Conservation (phyloP, 1,140 invertebrate genomes). For the Phenacoccus solenopsis region DNA sequence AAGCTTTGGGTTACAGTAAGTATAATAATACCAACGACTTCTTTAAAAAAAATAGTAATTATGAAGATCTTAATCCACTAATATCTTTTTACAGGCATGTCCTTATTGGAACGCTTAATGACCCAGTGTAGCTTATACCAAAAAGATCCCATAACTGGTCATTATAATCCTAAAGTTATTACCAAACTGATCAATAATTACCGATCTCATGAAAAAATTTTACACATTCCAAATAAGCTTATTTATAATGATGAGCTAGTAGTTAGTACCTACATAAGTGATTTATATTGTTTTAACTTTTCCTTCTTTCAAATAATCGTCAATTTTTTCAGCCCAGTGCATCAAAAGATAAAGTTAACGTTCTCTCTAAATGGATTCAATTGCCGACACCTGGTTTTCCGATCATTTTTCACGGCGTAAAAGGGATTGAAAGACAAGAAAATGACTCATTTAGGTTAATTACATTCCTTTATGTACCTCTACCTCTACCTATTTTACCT, state of each 20-base stretch:
- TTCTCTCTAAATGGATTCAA: background rate
- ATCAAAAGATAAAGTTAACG: background rate
- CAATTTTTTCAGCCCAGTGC: background rate
- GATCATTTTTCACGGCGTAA: constrained; percentile 63
- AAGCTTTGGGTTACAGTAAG: constrained; percentile 43
- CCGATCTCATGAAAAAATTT: constrained; percentile 62
- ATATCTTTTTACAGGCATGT: background rate
- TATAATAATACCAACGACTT: constrained; percentile 22
- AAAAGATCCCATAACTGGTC: constrained; percentile 33
- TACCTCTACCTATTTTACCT: background rate
- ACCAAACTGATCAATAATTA: constrained; percentile 63
- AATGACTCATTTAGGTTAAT: constrained; percentile 41
- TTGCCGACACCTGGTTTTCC: background rate
- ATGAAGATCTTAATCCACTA: background rate
- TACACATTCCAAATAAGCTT: constrained; percentile 57
- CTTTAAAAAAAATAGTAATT: no score
- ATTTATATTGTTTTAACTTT: background rate
- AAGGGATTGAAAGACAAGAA: constrained; percentile 58
- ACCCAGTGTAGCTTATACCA: constrained; percentile 25
- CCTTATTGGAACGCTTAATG: background rate
- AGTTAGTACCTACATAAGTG: constrained; percentile 34
- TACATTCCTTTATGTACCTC: background rate
- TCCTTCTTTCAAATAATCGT: background rate
- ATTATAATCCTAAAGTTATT: constrained; percentile 52
- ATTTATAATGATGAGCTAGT: constrained; percentile 68